Evolutionary conservation across 2,888 invertebrate species (phyloP).

Genomic region (Syrphus vitripennis): DNA sequence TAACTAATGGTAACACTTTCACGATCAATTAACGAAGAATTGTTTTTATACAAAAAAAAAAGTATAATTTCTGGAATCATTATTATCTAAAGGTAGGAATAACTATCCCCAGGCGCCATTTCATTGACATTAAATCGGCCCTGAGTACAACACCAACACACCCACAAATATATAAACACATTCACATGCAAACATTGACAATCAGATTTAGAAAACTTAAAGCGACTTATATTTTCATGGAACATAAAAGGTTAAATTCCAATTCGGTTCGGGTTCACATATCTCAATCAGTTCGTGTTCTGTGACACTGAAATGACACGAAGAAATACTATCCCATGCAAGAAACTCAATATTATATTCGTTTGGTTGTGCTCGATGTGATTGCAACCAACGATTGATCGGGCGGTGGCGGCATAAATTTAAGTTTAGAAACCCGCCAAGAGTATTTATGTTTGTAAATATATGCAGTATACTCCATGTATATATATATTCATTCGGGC

Average conservation of each 20-base stretch:
- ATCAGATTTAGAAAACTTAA: conserved; percentile 15
- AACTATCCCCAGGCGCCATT: neutral
- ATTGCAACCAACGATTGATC: conserved; percentile 60
- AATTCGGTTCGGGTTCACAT: conserved; percentile 67
- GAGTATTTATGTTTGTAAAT: conserved; percentile 9
- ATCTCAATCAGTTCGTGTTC: conserved; percentile 70
- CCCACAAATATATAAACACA: no score
- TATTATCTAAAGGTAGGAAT: neutral
- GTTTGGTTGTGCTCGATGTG: conserved; percentile 22
- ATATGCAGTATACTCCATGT: no score
- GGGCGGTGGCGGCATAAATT: conserved; percentile 68
- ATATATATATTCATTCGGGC: conserved; percentile 11
- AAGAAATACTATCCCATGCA: conserved; percentile 66
- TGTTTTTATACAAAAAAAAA: no score
- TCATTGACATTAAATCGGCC: neutral
- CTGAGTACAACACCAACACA: neutral
- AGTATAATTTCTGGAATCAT: no score
- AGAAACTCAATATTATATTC: conserved; percentile 65
- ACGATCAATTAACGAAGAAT: no score
- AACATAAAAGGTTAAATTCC: conserved; percentile 69
- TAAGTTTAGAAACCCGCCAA: conserved; percentile 20
- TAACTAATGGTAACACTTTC: no score
- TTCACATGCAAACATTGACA: neutral
- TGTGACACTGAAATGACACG: conserved; percentile 71
- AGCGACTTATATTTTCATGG: conserved; percentile 26